Percentiles rank a stretch among this genome's conserved stretches.
Evolutionary conservation across 2,797 vertebrate species (phyloP).

Genomic region (Chromis chromis): DNA sequence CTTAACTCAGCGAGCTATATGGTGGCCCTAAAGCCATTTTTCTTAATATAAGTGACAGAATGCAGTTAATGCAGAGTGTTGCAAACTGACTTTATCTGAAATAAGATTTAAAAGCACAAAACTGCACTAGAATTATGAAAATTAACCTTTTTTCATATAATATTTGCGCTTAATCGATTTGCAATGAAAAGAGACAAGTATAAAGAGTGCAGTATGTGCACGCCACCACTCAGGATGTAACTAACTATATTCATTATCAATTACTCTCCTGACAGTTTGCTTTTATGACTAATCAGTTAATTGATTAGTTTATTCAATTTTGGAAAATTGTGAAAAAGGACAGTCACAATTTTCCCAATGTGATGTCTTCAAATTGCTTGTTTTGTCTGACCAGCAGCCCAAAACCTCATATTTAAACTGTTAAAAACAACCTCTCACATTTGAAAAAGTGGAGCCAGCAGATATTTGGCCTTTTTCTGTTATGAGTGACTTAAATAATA

Average conservation of each 20-base stretch:
- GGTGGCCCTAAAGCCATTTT: not conserved
- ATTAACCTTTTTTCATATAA: not conserved
- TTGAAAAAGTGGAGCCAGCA: not conserved
- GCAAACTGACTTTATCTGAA: not conserved
- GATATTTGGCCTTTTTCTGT: not conserved
- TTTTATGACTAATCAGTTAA: not conserved
- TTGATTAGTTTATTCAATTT: not conserved
- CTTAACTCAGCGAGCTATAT: no score
- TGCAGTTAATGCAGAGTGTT: not conserved
- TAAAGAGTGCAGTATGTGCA: not conserved
- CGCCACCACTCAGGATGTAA: no score
- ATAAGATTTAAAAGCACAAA: not conserved
- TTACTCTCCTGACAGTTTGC: not conserved
- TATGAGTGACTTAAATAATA: not conserved
- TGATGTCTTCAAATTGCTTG: constrained; percentile 1
- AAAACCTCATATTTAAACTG: not conserved
- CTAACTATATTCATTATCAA: no score
- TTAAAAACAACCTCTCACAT: not conserved
- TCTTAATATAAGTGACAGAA: not conserved
- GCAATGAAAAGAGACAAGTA: not conserved
- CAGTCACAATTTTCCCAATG: not conserved
- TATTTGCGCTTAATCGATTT: not conserved
- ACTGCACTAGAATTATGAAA: not conserved
- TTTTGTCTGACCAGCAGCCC: not conserved
- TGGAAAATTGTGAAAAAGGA: not conserved